These are phyloP conservation scores for Drosophila diplacantha DNA, from an alignment of 2,888 invertebrate genomes.

Conservation along the genomic window DNA sequence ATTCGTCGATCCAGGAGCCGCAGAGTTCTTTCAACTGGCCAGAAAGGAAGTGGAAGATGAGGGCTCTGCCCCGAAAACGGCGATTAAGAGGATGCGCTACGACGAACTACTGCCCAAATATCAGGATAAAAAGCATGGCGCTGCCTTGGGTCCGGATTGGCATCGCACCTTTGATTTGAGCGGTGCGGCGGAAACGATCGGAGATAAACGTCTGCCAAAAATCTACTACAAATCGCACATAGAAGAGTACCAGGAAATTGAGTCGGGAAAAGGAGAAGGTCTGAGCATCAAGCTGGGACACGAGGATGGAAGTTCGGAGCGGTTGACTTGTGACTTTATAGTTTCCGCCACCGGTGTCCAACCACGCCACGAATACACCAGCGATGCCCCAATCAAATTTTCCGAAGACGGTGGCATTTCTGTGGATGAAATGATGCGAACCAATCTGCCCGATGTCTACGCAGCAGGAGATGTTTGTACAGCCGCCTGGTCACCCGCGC, in stretches of 20 bases:
- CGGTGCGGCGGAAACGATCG: conserved; percentile 9
- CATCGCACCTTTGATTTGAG: conserved; percentile 82
- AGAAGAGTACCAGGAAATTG: conserved; percentile 29
- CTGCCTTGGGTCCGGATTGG: conserved; percentile 99
- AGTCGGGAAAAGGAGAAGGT: conserved; percentile 78
- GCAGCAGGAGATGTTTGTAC: conserved; percentile 97
- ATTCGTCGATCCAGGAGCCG: conserved; percentile 97
- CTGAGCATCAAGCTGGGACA: conserved; percentile 83
- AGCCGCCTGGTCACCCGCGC: conserved; percentile 86
- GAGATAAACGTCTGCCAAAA: conserved; percentile 73
- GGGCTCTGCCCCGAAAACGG: conserved; percentile 46
- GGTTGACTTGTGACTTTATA: conserved; percentile 89
- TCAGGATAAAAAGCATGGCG: conserved; percentile 82
- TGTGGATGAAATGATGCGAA: conserved; percentile 92
- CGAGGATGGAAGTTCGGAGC: conserved; percentile 80
- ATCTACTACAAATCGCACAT: conserved; percentile 83
- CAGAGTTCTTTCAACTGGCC: conserved; percentile 87
- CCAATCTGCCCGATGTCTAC: conserved; percentile 87
- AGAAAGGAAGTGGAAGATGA: conserved; percentile 16
- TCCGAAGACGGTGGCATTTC: conserved; percentile 88
- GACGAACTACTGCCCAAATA: conserved; percentile 79
- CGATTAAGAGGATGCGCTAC: conserved; percentile 84
- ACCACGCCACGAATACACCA: conserved; percentile 82
- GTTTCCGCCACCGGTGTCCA: conserved; percentile 97
- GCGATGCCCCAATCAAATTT: conserved; percentile 79